A percentile compares a stretch with the other conserved stretches of the same genome.
Conservation (phyloP, 2,797 vertebrate species). For the Hozukius guyotensis region DNA sequence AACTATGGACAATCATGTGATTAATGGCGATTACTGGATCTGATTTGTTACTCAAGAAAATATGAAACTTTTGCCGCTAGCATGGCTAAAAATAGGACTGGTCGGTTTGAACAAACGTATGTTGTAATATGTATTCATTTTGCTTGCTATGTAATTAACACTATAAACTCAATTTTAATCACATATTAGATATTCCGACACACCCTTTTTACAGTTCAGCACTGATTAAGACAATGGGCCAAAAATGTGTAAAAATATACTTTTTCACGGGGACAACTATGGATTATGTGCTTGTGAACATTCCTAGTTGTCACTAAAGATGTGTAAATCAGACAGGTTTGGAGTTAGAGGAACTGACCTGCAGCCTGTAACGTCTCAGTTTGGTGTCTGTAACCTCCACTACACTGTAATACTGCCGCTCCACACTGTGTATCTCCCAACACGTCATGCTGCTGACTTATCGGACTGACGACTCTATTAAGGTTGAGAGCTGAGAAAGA, state of each 20-base stretch:
- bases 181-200: not conserved
- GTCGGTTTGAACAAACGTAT: too few species aligned
- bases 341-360: not conserved
- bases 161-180: not conserved
- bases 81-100: too few species aligned
- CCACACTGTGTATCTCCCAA: not conserved
- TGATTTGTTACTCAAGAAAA: not conserved
- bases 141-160: too few species aligned
- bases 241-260: too few species aligned
- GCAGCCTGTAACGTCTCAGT: not conserved
- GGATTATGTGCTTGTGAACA: not conserved
- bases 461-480: conserved; percentile 35
- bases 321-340: not conserved
- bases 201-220: not conserved
- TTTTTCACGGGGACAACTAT: not conserved
- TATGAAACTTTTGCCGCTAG: not conserved
- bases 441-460: conserved; percentile 4
- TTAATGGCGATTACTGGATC: not conserved
- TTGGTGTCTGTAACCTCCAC: not conserved
- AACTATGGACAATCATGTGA: too few species aligned
- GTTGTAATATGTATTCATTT: too few species aligned
- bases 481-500: conserved; percentile 14
- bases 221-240: not conserved
- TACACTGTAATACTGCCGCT: not conserved
- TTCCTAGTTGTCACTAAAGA: not conserved